Evolutionary conservation across 2,797 vertebrate genomes (phyloP), one percentile per base, ranked within the genome.

Genomic region (Phaenicophaeus curvirostris): DNA sequence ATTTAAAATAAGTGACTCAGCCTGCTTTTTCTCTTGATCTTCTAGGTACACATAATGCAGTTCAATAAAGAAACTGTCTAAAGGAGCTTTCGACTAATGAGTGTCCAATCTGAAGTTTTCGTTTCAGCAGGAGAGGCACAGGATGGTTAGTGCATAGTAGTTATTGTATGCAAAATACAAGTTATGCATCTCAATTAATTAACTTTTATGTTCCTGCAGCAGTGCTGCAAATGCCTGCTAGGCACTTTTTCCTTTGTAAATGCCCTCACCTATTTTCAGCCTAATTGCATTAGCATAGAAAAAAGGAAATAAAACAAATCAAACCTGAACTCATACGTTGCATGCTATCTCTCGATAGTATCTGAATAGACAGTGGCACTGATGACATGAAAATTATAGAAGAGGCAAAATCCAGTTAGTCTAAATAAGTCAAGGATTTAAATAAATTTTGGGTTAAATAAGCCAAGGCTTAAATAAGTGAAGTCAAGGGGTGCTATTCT

Each of bases 221-320:
- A 82, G 37, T 67, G 44, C 85, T 92, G 35, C 39, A 35, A 83
- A 89, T 54, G 79, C 89, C 82, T 82, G 41, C 73, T 77, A 94
- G 94, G 89, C 55, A 53, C 75, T 93, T 81, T 62, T 68, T 74
- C 74, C 69, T 92, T 91, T 90, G 83, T 68, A 80, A 96, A 94
- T 93, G 92, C 81, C 71, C 71, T 94, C 92, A 80, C 25, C 37
- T 81, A 59, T 80, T 95, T 93, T 82, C 42, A 82, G 59, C n/a
- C 51, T 91, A 88, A 81, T 75, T 94, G 51, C 15, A 93, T 91
- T 80, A 95, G 15, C 89, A 94, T 86, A 88, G 53, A 94, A 68
- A 48, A 94, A 90, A 88, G 41, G 57, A 87, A 90, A 72, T 25
- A 67, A 95, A 93, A 77, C 67, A 93, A 93, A 71, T 93, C 92